Percentiles rank a stretch among this genome's conserved stretches.
Conservation (phyloP, 2,797 vertebrate species). For the Melopsittacus undulatus region DNA sequence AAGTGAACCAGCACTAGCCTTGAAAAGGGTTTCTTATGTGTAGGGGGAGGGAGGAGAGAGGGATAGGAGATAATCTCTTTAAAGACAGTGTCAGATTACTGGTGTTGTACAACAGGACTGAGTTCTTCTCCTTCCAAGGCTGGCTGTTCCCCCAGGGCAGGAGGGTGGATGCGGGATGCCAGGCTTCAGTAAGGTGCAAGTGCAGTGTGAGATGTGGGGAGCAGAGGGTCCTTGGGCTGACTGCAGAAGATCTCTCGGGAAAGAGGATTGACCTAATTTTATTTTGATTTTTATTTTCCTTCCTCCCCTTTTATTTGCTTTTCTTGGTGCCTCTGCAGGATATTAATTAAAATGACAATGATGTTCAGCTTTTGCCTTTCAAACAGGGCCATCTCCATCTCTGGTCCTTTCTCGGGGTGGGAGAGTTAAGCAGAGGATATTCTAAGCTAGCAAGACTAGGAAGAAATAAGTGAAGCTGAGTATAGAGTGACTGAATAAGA, state of each 20-base stretch:
- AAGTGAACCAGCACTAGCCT: constrained; percentile 7
- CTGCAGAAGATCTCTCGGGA: constrained; percentile 25
- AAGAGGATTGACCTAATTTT: constrained; percentile 63
- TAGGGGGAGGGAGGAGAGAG: constrained; percentile 24
- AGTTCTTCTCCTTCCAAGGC: background rate
- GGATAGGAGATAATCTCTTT: constrained; percentile 35
- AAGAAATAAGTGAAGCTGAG: background rate
- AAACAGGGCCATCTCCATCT: constrained; percentile 25
- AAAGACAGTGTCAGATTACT: constrained; percentile 36
- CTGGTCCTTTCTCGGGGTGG: background rate
- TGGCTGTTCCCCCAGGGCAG: background rate
- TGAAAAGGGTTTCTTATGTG: constrained; percentile 41
- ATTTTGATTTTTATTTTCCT: constrained; percentile 60
- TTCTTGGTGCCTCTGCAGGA: constrained; percentile 31
- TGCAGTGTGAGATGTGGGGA: background rate
- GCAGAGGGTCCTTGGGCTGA: background rate
- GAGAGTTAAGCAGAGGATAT: background rate
- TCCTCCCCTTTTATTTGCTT: constrained; percentile 50
- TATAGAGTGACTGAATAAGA: background rate
- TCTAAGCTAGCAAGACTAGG: background rate
- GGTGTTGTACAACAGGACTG: background rate
- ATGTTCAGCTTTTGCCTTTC: constrained; percentile 41
- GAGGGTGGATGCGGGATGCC: background rate
- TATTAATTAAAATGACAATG: constrained; percentile 63
- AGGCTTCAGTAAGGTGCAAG: background rate